Conservation (phyloP, 64 coral and sea anemone genomes). For the Hydrozoanthus tunicans region DNA sequence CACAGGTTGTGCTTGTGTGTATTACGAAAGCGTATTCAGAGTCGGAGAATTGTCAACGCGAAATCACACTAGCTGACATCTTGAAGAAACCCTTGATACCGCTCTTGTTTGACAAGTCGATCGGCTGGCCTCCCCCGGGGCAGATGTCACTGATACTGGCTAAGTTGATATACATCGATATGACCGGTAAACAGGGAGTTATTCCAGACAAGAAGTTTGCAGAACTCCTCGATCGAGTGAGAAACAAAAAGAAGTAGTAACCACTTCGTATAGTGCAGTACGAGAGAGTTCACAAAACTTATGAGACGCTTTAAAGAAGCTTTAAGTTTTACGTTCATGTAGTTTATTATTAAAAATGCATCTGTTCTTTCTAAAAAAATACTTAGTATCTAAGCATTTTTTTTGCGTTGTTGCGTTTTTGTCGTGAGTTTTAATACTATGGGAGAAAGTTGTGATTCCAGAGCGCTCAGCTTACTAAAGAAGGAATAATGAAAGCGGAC, state of each 20-base stretch:
- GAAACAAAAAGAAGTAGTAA: background rate
- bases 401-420: too few relatives aligned
- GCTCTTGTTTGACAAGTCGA: constrained; percentile 18
- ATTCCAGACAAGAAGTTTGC: constrained; percentile 9
- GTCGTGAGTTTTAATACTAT: too few relatives aligned
- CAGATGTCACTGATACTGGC: constrained; percentile 22
- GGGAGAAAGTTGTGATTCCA: too few relatives aligned
- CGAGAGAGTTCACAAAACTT: too few relatives aligned
- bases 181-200: background rate
- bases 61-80: background rate
- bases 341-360: too few relatives aligned
- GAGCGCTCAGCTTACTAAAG: too few relatives aligned
- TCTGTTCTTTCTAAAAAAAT: too few relatives aligned
- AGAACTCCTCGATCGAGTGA: constrained; percentile 1
- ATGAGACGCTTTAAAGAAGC: too few relatives aligned
- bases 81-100: constrained; percentile 8
- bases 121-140: constrained; percentile 20
- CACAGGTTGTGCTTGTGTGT: constrained; percentile 20
- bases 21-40: background rate
- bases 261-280: too few relatives aligned
- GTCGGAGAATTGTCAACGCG: constrained; percentile 36
- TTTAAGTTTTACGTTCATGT: too few relatives aligned
- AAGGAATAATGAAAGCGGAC: too few relatives aligned
- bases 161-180: background rate
- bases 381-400: too few relatives aligned